Evolutionary conservation across 2,113 vertebrate species (phyloP).

Genomic region (Corvus hawaiiensis): DNA sequence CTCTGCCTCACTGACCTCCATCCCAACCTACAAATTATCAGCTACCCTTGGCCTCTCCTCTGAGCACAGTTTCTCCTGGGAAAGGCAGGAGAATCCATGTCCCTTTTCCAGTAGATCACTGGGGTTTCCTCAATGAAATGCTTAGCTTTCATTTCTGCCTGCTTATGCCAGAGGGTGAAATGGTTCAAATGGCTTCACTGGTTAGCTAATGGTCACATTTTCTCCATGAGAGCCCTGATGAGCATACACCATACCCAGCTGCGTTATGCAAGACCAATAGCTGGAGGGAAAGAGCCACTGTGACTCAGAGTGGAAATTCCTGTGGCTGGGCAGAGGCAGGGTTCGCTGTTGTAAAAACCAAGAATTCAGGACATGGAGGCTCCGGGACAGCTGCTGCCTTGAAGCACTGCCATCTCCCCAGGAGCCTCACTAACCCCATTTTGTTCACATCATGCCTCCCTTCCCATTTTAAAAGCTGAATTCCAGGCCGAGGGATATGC

Average conservation of each 20-base stretch:
- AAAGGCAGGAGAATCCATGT: background rate
- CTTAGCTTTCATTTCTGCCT: background rate
- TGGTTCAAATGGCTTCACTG: background rate
- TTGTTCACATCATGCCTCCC: background rate
- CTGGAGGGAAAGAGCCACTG: background rate
- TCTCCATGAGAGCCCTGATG: slow-evolving; percentile 27
- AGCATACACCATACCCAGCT: background rate
- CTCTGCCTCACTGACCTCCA: background rate
- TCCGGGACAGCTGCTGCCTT: background rate
- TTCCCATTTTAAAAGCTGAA: background rate
- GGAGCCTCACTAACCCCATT: background rate
- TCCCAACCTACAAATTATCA: background rate
- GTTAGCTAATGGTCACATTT: slow-evolving; percentile 17
- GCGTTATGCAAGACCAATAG: slow-evolving; percentile 23
- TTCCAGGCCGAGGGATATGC: background rate
- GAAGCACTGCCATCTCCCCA: background rate
- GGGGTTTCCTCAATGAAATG: background rate
- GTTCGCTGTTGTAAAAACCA: slow-evolving; percentile 7
- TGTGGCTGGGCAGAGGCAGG: slow-evolving; percentile 7
- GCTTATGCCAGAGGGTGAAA: background rate
- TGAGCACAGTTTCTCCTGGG: background rate
- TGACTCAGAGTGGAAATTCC: slow-evolving; percentile 52
- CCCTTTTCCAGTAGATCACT: background rate
- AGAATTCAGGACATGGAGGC: background rate
- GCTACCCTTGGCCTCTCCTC: background rate